Conservation (phyloP, 2,797 vertebrate genomes). For the Ctenopoma multispine region DNA sequence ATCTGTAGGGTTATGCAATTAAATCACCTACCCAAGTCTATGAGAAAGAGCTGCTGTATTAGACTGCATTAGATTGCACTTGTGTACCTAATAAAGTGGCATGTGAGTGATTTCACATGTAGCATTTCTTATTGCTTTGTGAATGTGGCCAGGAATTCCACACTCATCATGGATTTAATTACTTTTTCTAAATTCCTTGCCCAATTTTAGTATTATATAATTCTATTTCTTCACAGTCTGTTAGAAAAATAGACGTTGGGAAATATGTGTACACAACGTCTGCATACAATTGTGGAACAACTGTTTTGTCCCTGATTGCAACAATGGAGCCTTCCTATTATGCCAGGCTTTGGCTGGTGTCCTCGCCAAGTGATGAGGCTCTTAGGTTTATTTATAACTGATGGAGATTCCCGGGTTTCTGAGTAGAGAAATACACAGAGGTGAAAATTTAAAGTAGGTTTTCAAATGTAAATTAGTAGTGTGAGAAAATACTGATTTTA, state of each 20-base stretch:
- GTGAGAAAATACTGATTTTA: constrained; percentile 17
- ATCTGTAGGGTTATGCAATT: too few relatives aligned
- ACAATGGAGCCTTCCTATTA: constrained; percentile 15
- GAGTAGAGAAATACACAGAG: constrained; percentile 3
- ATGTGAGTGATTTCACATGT: not conserved
- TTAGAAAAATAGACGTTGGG: constrained; percentile 33
- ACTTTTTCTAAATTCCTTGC: not conserved
- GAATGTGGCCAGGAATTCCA: not conserved
- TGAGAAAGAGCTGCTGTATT: too few relatives aligned
- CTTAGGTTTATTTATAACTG: constrained; percentile 38
- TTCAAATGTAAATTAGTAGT: constrained; percentile 16
- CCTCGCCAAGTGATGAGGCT: constrained; percentile 25
- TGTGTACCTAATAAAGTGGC: too few relatives aligned
- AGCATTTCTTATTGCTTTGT: too few relatives aligned
- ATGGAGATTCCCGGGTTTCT: constrained; percentile 19
- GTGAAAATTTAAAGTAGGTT: constrained; percentile 14
- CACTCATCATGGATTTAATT: not conserved
- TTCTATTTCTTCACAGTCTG: constrained; percentile 18
- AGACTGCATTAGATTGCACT: too few relatives aligned
- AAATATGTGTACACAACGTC: constrained; percentile 28
- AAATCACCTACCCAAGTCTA: too few relatives aligned
- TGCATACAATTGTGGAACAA: constrained; percentile 29
- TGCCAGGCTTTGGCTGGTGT: constrained; percentile 1
- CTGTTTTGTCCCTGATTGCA: constrained; percentile 27
- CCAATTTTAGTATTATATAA: constrained; percentile 23